These are phyloP conservation scores for Littorina saxatilis DNA, from an alignment of 1,140 invertebrate genomes.

Conservation along the genomic window DNA sequence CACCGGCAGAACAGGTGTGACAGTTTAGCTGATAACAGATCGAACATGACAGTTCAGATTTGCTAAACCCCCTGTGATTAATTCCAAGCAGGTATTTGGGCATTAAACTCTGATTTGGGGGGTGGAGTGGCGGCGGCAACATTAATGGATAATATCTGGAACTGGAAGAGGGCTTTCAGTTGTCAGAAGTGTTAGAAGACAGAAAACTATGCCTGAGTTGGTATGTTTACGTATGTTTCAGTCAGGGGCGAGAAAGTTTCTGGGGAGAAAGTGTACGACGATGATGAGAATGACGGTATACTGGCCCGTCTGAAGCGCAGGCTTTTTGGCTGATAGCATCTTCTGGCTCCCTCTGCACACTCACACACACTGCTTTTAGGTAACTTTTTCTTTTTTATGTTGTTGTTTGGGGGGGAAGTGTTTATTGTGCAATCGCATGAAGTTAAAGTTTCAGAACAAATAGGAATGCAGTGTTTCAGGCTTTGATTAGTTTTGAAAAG, in stretches of 20 bases:
- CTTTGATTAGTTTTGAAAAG: background rate
- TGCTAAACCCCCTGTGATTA: no score
- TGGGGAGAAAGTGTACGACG: slow-evolving; percentile 75
- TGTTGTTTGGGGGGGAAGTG: background rate
- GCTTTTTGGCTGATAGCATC: slow-evolving; percentile 79
- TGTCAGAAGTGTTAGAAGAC: no score
- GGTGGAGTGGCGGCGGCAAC: no score
- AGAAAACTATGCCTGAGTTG: no score
- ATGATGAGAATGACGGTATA: slow-evolving; percentile 75
- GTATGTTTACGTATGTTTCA: slow-evolving; percentile 40
- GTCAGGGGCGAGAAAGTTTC: slow-evolving; percentile 58
- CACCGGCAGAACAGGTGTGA: no score
- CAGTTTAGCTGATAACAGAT: no score
- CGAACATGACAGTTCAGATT: no score
- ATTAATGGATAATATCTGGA: no score
- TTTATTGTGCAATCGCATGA: background rate
- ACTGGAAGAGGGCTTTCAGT: no score
- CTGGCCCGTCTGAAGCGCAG: slow-evolving; percentile 82
- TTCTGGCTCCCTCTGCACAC: background rate
- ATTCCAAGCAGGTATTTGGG: no score
- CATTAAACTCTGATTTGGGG: no score
- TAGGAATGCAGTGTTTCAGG: no score
- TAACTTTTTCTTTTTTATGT: background rate
- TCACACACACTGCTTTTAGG: slow-evolving; percentile 3
- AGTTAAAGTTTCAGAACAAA: background rate